A percentile compares a stretch with the other conserved stretches of the same genome.
phyloP scores from a whole-genome alignment of 64 coral and sea anemone genomes.

The Pocillopora damicornis region DNA sequence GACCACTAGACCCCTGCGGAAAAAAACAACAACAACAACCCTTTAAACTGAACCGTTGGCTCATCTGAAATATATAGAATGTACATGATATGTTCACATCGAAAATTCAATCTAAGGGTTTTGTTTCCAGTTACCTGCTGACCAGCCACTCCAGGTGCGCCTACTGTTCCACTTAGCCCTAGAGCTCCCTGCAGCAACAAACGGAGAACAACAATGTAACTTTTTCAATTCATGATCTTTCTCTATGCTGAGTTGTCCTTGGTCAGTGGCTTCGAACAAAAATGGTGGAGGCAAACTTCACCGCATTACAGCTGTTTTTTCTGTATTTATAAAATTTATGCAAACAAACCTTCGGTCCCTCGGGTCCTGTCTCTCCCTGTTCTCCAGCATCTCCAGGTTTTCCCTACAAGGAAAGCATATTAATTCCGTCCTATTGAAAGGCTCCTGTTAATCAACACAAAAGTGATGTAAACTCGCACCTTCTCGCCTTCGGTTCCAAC shows the following conservation, averaged over 20 bases:
- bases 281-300: too few species aligned
- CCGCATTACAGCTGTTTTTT: background rate
- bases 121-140: background rate
- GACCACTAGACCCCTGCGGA: background rate
- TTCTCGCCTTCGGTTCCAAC: constrained; percentile 20
- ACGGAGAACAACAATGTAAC: background rate
- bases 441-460: background rate
- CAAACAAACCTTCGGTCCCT: constrained; percentile 39
- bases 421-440: background rate
- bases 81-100: too few species aligned
- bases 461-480: background rate
- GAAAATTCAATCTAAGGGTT: background rate
- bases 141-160: constrained; percentile 14
- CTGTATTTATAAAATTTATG: background rate
- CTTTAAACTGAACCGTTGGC: background rate
- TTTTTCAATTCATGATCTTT: background rate
- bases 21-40: background rate
- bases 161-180: constrained; percentile 20
- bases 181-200: background rate
- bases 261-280: too few species aligned
- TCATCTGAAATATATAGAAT: too few species aligned
- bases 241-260: background rate
- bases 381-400: constrained; percentile 28
- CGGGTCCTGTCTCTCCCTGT: constrained; percentile 41
- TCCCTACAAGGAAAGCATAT: background rate